Evolutionary conservation across 2,797 vertebrate species (phyloP).

Genomic region (Lepidocolaptes lacrymiger): DNA sequence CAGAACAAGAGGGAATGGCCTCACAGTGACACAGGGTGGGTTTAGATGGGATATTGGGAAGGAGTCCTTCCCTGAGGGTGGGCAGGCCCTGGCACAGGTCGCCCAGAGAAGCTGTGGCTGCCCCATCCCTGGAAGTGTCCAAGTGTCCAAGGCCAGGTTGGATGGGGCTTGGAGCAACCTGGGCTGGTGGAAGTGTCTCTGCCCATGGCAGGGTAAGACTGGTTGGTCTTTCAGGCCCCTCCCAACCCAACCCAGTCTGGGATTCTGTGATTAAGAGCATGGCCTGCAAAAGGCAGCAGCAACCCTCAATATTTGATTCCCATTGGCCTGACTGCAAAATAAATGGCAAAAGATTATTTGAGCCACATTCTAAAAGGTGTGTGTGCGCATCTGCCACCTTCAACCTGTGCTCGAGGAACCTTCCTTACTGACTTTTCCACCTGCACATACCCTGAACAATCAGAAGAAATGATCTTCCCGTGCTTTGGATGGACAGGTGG

Average conservation of each 20-base stretch:
- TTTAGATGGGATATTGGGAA: neutral
- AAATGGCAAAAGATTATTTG: neutral
- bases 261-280: neutral
- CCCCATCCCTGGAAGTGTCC: neutral
- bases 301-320: neutral
- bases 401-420: neutral
- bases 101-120: neutral
- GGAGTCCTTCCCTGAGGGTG: neutral
- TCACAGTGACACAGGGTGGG: neutral
- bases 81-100: neutral
- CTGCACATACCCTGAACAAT: neutral
- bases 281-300: neutral
- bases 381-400: neutral
- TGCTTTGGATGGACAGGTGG: neutral
- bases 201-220: accelerated
- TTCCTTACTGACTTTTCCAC: neutral
- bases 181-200: neutral
- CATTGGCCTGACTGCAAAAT: neutral
- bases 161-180: neutral
- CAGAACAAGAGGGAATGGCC: neutral
- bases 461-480: neutral
- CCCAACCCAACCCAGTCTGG: accelerated
- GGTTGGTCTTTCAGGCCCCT: accelerated
- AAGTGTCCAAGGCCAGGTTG: neutral
- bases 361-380: neutral